A percentile compares a stretch with the other conserved stretches of the same genome.
Conservation (phyloP, 2,888 invertebrate genomes). For the Lacanobia wlatinum region DNA sequence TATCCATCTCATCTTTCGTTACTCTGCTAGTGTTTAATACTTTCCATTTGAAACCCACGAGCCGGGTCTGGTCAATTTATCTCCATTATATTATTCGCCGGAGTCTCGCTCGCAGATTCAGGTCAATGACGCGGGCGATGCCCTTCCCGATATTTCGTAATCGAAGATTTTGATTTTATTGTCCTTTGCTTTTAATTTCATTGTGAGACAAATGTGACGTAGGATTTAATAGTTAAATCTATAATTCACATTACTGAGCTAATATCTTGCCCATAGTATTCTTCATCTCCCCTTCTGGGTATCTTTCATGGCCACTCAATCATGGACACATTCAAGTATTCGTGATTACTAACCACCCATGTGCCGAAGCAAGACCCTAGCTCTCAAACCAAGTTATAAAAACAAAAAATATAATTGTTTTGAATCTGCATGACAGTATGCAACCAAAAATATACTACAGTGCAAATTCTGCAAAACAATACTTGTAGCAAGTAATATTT, state of each 20-base stretch:
- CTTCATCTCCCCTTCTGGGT: neutral
- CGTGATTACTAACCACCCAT: neutral
- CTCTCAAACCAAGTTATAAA: neutral
- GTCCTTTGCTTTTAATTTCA: neutral
- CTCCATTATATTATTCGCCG: conserved; percentile 27
- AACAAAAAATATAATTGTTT: neutral
- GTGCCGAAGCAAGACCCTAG: neutral
- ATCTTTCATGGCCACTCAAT: neutral
- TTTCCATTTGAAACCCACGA: neutral
- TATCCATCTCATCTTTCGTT: neutral
- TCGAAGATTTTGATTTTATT: conserved; percentile 2
- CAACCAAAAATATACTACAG: too few species aligned
- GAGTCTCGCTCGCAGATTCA: conserved; percentile 19
- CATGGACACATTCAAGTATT: neutral
- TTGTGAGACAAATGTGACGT: neutral
- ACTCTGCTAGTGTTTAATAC: neutral
- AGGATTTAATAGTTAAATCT: neutral
- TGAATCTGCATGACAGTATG: neutral
- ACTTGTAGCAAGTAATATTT: neutral
- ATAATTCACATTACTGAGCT: neutral
- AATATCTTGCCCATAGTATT: neutral
- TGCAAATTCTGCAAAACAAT: too few species aligned
- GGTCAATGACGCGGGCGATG: conserved; percentile 33
- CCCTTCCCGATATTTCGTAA: conserved; percentile 34
- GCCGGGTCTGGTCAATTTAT: conserved; percentile 11